Base-by-base conservation (phyloP, 2,888 invertebrate genomes). In the Clistopyga incitator region DNA sequence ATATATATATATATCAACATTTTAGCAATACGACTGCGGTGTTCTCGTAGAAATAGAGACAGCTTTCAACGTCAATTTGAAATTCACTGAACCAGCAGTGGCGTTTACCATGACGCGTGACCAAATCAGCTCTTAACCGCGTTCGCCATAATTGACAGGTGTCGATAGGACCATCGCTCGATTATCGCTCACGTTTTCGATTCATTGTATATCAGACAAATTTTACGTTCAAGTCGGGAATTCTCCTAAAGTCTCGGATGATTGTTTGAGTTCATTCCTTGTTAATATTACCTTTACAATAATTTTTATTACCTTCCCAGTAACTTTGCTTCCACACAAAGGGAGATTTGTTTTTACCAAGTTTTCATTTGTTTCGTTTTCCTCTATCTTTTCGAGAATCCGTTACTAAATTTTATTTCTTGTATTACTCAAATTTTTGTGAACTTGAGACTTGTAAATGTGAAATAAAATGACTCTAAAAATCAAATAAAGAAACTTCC, bases 141-240 rank as follows among this genome's bases (percentile, higher is more conserved):
- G n/a, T 65, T 67, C 54, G 65, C 23, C 25, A 67, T 56, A 67
- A 76, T 56, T 76, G 76, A 56, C 67, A 67, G 76, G 56, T 76
- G 67, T 76, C 76, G 67, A 76, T 67, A 15, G 54, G 38, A 11
- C 38, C 67, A 29, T 76, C 18, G 15, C 67, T 20, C 76, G 76
- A 56, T 67, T 20, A 54, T 76, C 50, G 18, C 42, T 29, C 65
- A 34, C 45, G 42, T 18, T 76, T 18, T 18, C 29, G 67, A 20
- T 67, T 29, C 42, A 56, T 45, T 25, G 34, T 18, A 15, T 25
- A 54, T 11, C 18, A 20, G 25, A 15, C 38, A 45, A 47, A 67
- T 67, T 67, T 23, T 45, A n/a, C 67, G 18, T 34, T 42, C 67
- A 23, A 18, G 20, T 56, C 25, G 29, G 15, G 15, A 25, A 56